Evolutionary conservation across 2,113 vertebrate genomes (phyloP).

Genomic region (Ptilorrhoa leucosticta): DNA sequence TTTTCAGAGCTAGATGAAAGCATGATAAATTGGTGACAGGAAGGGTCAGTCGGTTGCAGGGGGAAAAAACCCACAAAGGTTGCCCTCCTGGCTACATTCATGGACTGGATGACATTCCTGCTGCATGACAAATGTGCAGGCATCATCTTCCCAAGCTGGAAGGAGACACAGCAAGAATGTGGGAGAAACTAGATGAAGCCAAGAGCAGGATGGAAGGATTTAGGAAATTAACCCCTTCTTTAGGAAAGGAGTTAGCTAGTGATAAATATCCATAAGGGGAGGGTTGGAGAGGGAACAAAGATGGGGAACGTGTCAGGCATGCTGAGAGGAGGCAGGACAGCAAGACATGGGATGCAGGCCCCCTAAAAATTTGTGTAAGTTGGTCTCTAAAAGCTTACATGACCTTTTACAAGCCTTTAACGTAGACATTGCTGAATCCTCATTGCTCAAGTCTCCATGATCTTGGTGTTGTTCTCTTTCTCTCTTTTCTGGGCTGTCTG

Average conservation of each 20-base stretch:
- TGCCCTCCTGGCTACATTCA: not conserved
- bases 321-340: not conserved
- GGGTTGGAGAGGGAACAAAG: not conserved
- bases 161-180: not conserved
- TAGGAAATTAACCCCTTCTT: not conserved
- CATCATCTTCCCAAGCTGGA: not conserved
- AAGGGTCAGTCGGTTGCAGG: not conserved
- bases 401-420: not conserved
- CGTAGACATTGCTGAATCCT: not conserved
- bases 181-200: not conserved
- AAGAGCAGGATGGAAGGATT: not conserved
- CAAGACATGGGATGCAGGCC: not conserved
- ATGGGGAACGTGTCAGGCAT: not conserved
- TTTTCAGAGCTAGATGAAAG: conserved; percentile 12
- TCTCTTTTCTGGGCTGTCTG: not conserved
- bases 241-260: not conserved
- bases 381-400: not conserved
- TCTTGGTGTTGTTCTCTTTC: not conserved
- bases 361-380: not conserved
- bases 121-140: not conserved
- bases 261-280: not conserved
- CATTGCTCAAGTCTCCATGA: not conserved
- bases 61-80: not conserved
- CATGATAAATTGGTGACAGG: not conserved
- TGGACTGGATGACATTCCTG: not conserved